phyloP scores from a whole-genome alignment of 2,113 vertebrate species.

The Chrysochloris asiatica region DNA sequence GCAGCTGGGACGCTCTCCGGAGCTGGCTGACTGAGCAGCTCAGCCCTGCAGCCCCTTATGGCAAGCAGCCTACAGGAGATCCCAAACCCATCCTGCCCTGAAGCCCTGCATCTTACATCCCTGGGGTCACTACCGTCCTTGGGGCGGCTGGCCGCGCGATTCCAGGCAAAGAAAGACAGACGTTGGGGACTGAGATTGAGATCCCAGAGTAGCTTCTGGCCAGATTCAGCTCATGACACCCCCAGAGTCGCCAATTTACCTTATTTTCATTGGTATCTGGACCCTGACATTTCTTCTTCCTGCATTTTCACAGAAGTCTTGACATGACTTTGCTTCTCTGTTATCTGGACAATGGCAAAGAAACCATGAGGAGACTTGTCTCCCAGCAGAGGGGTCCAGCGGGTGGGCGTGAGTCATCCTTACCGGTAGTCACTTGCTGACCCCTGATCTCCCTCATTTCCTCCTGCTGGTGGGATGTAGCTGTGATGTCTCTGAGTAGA shows the following conservation, averaged over 20 bases:
- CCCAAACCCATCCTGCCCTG: no score
- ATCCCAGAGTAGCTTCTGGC: no score
- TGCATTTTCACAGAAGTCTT: not conserved
- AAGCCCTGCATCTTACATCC: no score
- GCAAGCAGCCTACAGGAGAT: no score
- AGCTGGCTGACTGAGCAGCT: constrained; percentile 74
- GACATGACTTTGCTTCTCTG: constrained; percentile 1
- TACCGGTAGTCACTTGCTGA: rapidly evolving
- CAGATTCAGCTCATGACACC: constrained; percentile 36
- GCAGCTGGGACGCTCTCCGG: constrained; percentile 69
- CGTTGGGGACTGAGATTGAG: no score
- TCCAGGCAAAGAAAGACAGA: no score
- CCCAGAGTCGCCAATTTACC: not conserved
- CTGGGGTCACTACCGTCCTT: no score
- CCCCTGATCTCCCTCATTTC: not conserved
- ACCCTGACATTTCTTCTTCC: constrained; percentile 61
- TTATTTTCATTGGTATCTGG: constrained; percentile 4
- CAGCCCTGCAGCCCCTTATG: constrained; percentile 37
- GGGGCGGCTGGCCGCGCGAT: no score
- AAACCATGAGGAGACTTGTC: not conserved
- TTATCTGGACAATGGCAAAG: constrained; percentile 30
- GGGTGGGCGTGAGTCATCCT: not conserved
- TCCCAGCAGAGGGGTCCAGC: not conserved
- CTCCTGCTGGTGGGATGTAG: not conserved
- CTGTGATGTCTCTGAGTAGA: not conserved